These are phyloP conservation scores for Zosterops lateralis DNA, from an alignment of 2,113 vertebrate species.

Conservation along the genomic window DNA sequence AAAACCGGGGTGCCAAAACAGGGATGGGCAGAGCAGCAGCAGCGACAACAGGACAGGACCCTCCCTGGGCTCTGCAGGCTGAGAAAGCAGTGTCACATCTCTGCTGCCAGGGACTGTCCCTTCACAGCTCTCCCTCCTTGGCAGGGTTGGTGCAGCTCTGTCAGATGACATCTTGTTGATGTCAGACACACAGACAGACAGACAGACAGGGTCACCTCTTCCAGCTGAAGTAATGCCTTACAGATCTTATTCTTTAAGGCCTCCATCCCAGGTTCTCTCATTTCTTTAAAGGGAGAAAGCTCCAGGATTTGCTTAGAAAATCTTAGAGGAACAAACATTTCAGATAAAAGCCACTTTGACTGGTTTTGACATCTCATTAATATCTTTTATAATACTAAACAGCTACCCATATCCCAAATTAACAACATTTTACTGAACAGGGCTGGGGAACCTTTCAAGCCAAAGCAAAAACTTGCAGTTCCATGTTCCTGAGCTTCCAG, in stretches of 20 bases:
- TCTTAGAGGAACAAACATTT: not conserved
- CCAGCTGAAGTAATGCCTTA: not conserved
- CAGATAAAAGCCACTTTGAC: not conserved
- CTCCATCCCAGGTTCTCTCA: not conserved
- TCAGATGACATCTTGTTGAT: not conserved
- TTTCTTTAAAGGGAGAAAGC: not conserved
- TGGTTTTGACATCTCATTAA: not conserved
- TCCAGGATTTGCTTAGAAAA: not conserved
- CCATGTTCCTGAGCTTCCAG: not conserved
- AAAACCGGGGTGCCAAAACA: not conserved
- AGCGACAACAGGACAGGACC: not conserved
- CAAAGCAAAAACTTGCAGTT: not conserved
- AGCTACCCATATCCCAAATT: not conserved
- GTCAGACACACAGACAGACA: not conserved
- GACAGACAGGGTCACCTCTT: not conserved
- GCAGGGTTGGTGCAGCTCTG: not conserved
- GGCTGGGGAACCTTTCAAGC: not conserved
- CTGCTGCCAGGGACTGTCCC: not conserved
- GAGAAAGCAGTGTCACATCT: not conserved
- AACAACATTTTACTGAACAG: not conserved
- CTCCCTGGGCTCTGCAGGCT: not conserved
- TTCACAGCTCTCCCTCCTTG: not conserved
- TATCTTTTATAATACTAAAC: not conserved
- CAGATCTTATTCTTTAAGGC: accelerated
- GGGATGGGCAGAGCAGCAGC: not conserved